Evolutionary conservation across 2,797 vertebrate genomes (phyloP), one percentile per base, ranked within the genome.

Genomic region (Xenopus petersii): DNA sequence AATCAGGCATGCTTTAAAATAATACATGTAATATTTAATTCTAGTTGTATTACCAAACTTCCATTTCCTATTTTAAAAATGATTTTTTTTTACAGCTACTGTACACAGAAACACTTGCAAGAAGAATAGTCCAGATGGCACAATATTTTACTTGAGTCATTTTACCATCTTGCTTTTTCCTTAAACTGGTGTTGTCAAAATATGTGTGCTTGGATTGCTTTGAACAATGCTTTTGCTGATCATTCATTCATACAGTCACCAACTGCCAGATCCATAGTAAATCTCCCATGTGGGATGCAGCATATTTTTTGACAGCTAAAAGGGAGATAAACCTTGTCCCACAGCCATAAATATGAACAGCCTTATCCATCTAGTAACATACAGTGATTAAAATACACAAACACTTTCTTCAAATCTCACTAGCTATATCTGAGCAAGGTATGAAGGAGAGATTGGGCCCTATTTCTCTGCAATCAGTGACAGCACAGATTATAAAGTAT

Each of bases 141-240:
- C 55, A 46, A 69, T 30, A 70, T 74, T 73, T 70, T 42, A 73
- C 61, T 64, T 42, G 55, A 74, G 66, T 60, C 61, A 47, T 74
- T 70, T 70, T 56, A 74, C 76, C 71, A 70, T 74, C 76, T 74
- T 79, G 71, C 67, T 65, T 59, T 65, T 51, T 79, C 42, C 76
- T 79, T 74, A 70, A 74, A 64, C 66, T 70, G 55, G 71, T 79
- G 71, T 79, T 79, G 55, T 78, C 66, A 69, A 69, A 78, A 78
- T 79, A 74, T 74, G 67, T 75, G 56, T 73, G 61, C 73, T 69
- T 79, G 76, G 61, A 70, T 79, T 59, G 15, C 60, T 78, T 42
- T 64, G 67, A 73, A 79, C 61, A 73, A 13, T 30, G 54, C 24
- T 61, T 26, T 68, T 0, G 10, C 68, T 77, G 51, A 64, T 33